Evolutionary conservation across 2,797 vertebrate species (phyloP).

Genomic region (Cephalopachus bancanus): DNA sequence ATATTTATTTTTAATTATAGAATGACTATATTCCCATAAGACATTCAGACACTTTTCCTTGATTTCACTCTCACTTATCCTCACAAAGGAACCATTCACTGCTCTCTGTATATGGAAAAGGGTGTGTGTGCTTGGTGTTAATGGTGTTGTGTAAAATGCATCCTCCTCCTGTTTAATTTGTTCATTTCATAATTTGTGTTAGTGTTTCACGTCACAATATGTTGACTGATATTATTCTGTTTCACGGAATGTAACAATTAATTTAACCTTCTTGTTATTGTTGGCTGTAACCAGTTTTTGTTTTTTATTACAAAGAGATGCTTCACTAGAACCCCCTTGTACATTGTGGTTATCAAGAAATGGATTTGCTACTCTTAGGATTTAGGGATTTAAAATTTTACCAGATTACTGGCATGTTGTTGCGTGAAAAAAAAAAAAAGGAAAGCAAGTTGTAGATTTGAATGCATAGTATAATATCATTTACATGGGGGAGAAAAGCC

Average conservation of each 20-base stretch:
- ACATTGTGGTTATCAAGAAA: background rate
- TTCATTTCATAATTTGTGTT: background rate
- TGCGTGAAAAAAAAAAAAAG: background rate
- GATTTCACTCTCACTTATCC: background rate
- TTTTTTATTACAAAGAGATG: background rate
- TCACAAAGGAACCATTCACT: background rate
- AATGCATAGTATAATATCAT: background rate
- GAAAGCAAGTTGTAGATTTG: background rate
- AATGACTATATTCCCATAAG: constrained; percentile 19
- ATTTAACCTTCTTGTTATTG: background rate
- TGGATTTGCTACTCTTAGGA: background rate
- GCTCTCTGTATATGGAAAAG: background rate
- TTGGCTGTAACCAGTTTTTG: background rate
- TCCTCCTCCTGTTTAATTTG: background rate
- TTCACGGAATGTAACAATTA: background rate
- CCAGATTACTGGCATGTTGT: background rate
- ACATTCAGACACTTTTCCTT: background rate
- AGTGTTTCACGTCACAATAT: background rate
- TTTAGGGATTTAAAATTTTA: constrained; percentile 19
- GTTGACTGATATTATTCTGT: background rate
- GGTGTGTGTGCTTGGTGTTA: background rate
- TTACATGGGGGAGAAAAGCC: background rate
- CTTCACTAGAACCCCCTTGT: background rate
- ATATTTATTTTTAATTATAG: constrained; percentile 55
- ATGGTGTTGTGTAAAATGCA: background rate